These are phyloP conservation scores for Labrus mixtus DNA, from an alignment of 2,113 vertebrate species.

Conservation along the genomic window DNA sequence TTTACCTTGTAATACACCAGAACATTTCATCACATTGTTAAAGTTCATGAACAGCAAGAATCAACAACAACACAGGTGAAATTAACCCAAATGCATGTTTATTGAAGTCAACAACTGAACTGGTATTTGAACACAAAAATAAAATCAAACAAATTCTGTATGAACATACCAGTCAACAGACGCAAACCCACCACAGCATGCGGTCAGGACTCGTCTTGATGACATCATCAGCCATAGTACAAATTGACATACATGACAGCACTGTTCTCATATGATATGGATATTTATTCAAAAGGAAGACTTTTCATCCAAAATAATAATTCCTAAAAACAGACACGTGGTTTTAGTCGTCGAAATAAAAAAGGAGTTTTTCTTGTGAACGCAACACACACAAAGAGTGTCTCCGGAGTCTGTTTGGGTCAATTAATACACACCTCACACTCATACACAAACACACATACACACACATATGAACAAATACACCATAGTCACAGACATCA, in stretches of 20 bases:
- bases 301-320: slow-evolving; percentile 78
- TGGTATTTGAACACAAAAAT: slow-evolving; percentile 62
- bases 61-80: slow-evolving; percentile 37
- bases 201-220: slow-evolving; percentile 62
- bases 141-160: slow-evolving; percentile 62
- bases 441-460: slow-evolving; percentile 69
- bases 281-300: slow-evolving; percentile 86
- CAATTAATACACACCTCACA: slow-evolving; percentile 65
- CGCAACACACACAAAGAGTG: slow-evolving; percentile 61
- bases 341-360: slow-evolving; percentile 56
- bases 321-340: slow-evolving; percentile 49
- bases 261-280: slow-evolving; percentile 79
- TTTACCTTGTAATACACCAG: not conserved
- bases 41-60: slow-evolving; percentile 21
- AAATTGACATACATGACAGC: slow-evolving; percentile 77
- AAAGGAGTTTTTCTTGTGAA: slow-evolving; percentile 56
- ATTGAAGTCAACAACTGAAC: slow-evolving; percentile 84
- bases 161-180: slow-evolving; percentile 70
- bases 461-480: slow-evolving; percentile 66
- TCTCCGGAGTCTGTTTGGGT: slow-evolving; percentile 73
- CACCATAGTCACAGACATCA: slow-evolving; percentile 54
- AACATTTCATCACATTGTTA: not conserved
- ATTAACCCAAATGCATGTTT: slow-evolving; percentile 85
- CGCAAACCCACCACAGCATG: slow-evolving; percentile 60
- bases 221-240: slow-evolving; percentile 77